Evolutionary conservation across 1,140 invertebrate genomes (phyloP).

Genomic region (Drosophila nasuta): DNA sequence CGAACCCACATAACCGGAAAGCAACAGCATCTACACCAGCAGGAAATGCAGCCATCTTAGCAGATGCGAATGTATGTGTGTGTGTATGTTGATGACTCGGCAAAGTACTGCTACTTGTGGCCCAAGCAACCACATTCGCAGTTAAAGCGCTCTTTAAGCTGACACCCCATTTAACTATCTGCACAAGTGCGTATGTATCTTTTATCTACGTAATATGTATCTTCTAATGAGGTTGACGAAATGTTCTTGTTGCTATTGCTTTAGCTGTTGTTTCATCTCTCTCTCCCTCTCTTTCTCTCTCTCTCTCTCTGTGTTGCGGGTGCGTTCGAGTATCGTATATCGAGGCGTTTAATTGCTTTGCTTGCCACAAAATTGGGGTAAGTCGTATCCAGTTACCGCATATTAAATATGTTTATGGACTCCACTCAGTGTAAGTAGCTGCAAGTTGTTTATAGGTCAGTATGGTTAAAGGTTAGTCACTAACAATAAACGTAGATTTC

Average conservation of each 20-base stretch:
- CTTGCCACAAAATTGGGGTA: constrained; percentile 19
- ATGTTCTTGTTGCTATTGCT: neutral
- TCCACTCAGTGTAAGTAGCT: constrained; percentile 20
- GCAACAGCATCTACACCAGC: constrained; percentile 20
- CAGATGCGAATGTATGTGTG: constrained; percentile 7
- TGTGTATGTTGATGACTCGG: constrained; percentile 14
- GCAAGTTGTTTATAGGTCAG: constrained; percentile 33
- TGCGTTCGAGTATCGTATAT: constrained; percentile 18
- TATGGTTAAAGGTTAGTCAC: constrained; percentile 30
- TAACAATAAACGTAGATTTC: constrained; percentile 15
- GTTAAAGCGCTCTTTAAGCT: constrained; percentile 20
- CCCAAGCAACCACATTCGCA: constrained; percentile 10
- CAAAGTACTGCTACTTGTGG: constrained; percentile 34
- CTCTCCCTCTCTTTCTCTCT: too few species aligned
- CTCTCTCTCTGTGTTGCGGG: too few species aligned
- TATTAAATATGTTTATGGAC: constrained; percentile 22
- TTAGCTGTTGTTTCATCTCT: neutral
- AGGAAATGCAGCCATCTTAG: constrained; percentile 54
- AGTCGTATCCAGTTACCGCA: constrained; percentile 24
- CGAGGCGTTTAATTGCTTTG: constrained; percentile 30
- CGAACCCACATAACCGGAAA: constrained; percentile 13
- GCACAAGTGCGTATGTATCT: constrained; percentile 13
- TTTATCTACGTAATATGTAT: constrained; percentile 11
- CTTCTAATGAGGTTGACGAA: constrained; percentile 10
- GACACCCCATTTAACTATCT: constrained; percentile 39